phyloP scores from a whole-genome alignment of 2,113 vertebrate genomes.

The Brachyhypopomus gauderio region DNA sequence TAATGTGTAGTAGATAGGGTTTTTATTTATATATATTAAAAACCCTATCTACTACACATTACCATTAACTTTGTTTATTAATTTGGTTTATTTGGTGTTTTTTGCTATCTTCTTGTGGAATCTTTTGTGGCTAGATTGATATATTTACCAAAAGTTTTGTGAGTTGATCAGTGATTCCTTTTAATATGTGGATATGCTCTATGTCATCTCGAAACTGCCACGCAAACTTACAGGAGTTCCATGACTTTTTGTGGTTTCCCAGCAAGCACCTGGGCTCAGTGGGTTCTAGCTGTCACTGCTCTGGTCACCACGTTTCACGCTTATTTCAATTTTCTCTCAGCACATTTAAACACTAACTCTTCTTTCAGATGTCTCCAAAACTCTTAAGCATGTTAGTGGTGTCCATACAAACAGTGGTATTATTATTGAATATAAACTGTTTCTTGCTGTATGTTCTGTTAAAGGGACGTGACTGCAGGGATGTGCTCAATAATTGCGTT shows the following conservation, averaged over 20 bases:
- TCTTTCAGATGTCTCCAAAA: slow-evolving; percentile 65
- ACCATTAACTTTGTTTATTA: slow-evolving; percentile 22
- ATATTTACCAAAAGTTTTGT: slow-evolving; percentile 49
- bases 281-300: slow-evolving; percentile 36
- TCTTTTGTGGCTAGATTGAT: slow-evolving; percentile 33
- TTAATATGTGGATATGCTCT: slow-evolving; percentile 31
- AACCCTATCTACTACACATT: background rate
- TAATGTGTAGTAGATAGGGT: no score
- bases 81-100: slow-evolving; percentile 11
- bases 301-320: slow-evolving; percentile 14
- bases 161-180: slow-evolving; percentile 39
- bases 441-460: slow-evolving; percentile 76
- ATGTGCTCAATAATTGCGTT: slow-evolving; percentile 61
- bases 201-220: slow-evolving; percentile 24
- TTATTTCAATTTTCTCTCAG: slow-evolving; percentile 18
- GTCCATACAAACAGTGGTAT: slow-evolving; percentile 77
- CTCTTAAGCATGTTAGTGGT: slow-evolving; percentile 74
- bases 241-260: slow-evolving; percentile 36
- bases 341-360: slow-evolving; percentile 54
- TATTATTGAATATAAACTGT: slow-evolving; percentile 73
- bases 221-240: slow-evolving; percentile 27
- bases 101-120: slow-evolving; percentile 41
- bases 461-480: slow-evolving; percentile 72
- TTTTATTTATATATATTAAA: background rate
- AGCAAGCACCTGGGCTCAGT: slow-evolving; percentile 4